Evolutionary conservation across 2,113 vertebrate genomes (phyloP), one percentile per base, ranked within the genome.

Genomic region (Nothoprocta perdicaria): DNA sequence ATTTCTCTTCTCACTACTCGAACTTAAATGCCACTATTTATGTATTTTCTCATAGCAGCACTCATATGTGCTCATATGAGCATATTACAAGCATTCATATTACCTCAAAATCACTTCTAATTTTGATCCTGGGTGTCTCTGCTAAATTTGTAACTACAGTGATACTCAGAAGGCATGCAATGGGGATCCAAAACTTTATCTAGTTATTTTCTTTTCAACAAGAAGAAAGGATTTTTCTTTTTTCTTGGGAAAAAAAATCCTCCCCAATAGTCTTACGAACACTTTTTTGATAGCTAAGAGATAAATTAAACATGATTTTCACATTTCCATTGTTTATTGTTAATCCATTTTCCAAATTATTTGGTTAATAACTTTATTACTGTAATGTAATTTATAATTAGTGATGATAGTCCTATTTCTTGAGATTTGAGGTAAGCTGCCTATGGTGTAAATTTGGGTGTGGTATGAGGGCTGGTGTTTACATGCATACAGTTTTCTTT

Each of bases 331-430:
- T 53, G 55, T 61, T 66, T 67, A 35, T 58, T 77, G 58, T 43
- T 87, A 79, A 63, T 85, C 52, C 2, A 65, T 69, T 86, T 92
- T 16, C 14, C 35, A 94, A 77, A 86, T 68, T 90, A 40, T 85
- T 71, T 93, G 71, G 92, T 90, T 90, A 89, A 68, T n/a, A 85
- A 83, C 2, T 73, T 66, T 84, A 85, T 73, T 60, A 86, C 48
- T 90, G 19, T 91, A 95, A 96, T 93, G 8, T 43, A 92, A 62
- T 85, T 94, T 93, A 91, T 13, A 46, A 71, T 92, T 91, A 84
- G 52, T 96, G 65, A 65, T 48, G 71, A 38, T 38, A n/a, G 12
- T 72, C 9, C 53, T 93, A 11, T 90, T 75, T 95, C 43, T 80
- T 66, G 77, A 94, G 72, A 69, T 87, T 66, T 80, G 63, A 83